Evolutionary conservation across 1,140 invertebrate species (phyloP).

Genomic region (Belonocnema kinseyi): DNA sequence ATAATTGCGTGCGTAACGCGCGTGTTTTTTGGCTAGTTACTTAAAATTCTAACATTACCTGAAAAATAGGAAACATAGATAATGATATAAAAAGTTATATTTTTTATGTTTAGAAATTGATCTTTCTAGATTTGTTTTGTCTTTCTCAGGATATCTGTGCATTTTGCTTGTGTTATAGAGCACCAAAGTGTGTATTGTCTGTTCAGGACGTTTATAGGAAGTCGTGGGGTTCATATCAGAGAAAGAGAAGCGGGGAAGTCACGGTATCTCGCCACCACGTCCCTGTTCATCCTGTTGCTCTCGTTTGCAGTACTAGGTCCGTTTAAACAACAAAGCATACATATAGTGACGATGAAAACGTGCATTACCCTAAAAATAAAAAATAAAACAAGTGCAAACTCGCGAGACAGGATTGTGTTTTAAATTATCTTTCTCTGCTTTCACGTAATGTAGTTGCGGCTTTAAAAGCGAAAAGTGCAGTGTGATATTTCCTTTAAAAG

Average conservation of each 20-base stretch:
- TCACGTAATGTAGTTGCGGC: background rate
- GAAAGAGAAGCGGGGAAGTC: constrained; percentile 42
- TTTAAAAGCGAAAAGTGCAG: constrained; percentile 12
- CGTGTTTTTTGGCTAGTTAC: too few species aligned
- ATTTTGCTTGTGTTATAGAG: background rate
- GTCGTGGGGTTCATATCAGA: constrained; percentile 38
- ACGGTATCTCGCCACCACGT: constrained; percentile 46
- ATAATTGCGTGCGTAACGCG: too few species aligned
- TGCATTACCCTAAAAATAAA: background rate
- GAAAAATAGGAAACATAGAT: too few species aligned
- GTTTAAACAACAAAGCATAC: constrained; percentile 11
- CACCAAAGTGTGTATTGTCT: background rate
- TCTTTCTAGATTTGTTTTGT: background rate
- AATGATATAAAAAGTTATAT: too few species aligned
- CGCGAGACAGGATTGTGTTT: background rate
- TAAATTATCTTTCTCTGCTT: background rate
- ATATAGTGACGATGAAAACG: background rate
- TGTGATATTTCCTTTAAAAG: constrained; percentile 19
- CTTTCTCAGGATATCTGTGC: background rate
- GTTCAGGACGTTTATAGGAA: constrained; percentile 34
- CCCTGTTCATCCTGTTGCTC: constrained; percentile 53
- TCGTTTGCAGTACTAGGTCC: constrained; percentile 38
- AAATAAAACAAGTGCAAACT: background rate
- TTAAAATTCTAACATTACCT: too few species aligned
- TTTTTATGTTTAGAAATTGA: too few species aligned